Evolutionary conservation across 2,888 invertebrate genomes (phyloP), one percentile per base, ranked within the genome.

Genomic region (Acleris sparsana): DNA sequence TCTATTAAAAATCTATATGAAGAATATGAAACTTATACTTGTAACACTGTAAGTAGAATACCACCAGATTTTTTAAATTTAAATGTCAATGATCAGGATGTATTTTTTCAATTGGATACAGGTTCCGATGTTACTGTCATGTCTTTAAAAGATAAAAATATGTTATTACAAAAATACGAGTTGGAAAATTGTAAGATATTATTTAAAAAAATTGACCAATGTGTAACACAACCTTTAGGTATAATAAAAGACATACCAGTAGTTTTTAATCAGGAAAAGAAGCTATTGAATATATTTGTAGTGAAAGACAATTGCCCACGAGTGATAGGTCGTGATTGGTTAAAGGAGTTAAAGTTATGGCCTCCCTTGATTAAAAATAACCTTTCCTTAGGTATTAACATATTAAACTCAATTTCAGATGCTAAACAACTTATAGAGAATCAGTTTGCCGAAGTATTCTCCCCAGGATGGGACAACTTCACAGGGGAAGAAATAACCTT

Each of bases 101-200:
- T 29, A 6, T 13, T 17, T 29, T 53, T 53, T 53, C 29, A 53
- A n/a, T 17, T 53, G 5, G 53, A 53, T n/a, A 53, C 53, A 4
- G 53, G 53, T 53, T 53, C 53, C 6, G 53, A 53, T 25, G 53
- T 53, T 2, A n/a, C 53, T 7, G 53, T 53, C 2, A 53, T 53
- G 25, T 29, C 53, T 16, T 25, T 53, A n/a, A 16, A n/a, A 16
- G 25, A 29, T 16, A 53, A 25, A 53, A 53, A 53, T 29, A 53
- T 3, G 1, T 5, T 22, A n/a, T 25, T 53, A 16, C 16, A 16
- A 5, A 29, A 25, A 4, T 25, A 29, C 6, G 5, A 29, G n/a
- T 4, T 53, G 6, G 9, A 29, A 22, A 6, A 20, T n/a, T 25
- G 53, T n/a, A 53, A 53, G 25, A 29, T 53, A 16, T 46, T 46